Percentiles rank a stretch among this genome's conserved stretches.
phyloP scores from a whole-genome alignment of 2,888 invertebrate species.

The Torymus auratus region DNA sequence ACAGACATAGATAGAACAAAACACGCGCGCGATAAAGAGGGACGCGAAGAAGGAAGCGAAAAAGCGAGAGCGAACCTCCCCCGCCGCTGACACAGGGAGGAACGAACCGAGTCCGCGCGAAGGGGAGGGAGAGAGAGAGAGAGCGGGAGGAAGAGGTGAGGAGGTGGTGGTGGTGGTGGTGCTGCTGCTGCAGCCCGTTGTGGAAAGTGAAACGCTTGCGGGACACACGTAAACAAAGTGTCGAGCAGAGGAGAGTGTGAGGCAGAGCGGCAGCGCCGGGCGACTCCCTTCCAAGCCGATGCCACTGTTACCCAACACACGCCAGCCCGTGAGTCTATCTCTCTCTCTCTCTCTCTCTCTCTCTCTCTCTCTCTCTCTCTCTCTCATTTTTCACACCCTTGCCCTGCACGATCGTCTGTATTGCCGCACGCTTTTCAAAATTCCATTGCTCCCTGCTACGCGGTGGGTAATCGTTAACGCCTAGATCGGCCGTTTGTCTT shows the following conservation, averaged over 20 bases:
- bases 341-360: neutral
- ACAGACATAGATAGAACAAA: too few relatives aligned
- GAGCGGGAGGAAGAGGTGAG: slow-evolving; percentile 17
- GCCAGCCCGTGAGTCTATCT: slow-evolving; percentile 24
- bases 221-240: slow-evolving; percentile 58
- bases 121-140: slow-evolving; percentile 17
- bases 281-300: slow-evolving; percentile 75
- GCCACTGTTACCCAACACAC: slow-evolving; percentile 67
- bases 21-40: neutral
- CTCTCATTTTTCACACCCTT: neutral
- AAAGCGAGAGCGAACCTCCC: neutral
- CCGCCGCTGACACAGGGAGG: slow-evolving; percentile 1
- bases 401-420: too few relatives aligned
- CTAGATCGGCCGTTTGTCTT: too few relatives aligned
- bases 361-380: neutral
- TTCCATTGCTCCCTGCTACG: too few relatives aligned
- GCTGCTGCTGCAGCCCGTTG: slow-evolving; percentile 11
- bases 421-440: neutral
- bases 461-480: too few relatives aligned
- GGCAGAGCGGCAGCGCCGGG: slow-evolving; percentile 50
- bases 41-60: neutral
- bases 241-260: slow-evolving; percentile 61
- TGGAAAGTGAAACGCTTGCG: slow-evolving; percentile 61
- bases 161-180: slow-evolving; percentile 15
- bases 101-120: neutral